These are phyloP conservation scores for Linnaemya vulpina DNA, from an alignment of 2,888 invertebrate species.

Conservation along the genomic window DNA sequence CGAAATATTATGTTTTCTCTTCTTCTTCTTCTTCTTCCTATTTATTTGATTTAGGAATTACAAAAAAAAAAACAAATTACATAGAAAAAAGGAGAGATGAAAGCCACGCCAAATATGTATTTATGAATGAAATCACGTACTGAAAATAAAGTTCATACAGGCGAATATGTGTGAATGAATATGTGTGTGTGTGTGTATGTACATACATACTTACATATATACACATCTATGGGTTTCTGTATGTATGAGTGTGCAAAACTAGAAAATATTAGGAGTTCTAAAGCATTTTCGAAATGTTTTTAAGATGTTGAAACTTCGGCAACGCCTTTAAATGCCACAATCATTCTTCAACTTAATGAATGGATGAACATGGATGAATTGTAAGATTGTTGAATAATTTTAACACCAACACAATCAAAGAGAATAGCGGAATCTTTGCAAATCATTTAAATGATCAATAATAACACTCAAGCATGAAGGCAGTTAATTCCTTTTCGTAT, in stretches of 20 bases:
- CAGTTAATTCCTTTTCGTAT: neutral
- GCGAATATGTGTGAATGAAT: neutral
- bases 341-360: conserved; percentile 56
- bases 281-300: conserved; percentile 35
- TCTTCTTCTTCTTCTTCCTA: conserved; percentile 9
- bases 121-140: conserved; percentile 78
- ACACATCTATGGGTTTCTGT: no score
- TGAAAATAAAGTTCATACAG: conserved; percentile 57
- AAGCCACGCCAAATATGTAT: conserved; percentile 12
- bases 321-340: conserved; percentile 67
- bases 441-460: conserved; percentile 52
- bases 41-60: conserved; percentile 44
- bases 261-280: conserved; percentile 16
- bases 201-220: neutral
- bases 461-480: neutral
- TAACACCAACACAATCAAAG: conserved; percentile 17
- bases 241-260: neutral
- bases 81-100: conserved; percentile 6
- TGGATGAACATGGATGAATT: conserved; percentile 58
- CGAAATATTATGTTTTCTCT: conserved; percentile 59
- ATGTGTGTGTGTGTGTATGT: no score
- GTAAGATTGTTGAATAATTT: conserved; percentile 11
- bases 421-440: conserved; percentile 62
- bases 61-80: no score
- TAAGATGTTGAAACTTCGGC: conserved; percentile 58